Percentiles rank a stretch among this genome's conserved stretches.
Conservation (phyloP, 1,140 invertebrate species). For the Branchinecta lynchi region DNA sequence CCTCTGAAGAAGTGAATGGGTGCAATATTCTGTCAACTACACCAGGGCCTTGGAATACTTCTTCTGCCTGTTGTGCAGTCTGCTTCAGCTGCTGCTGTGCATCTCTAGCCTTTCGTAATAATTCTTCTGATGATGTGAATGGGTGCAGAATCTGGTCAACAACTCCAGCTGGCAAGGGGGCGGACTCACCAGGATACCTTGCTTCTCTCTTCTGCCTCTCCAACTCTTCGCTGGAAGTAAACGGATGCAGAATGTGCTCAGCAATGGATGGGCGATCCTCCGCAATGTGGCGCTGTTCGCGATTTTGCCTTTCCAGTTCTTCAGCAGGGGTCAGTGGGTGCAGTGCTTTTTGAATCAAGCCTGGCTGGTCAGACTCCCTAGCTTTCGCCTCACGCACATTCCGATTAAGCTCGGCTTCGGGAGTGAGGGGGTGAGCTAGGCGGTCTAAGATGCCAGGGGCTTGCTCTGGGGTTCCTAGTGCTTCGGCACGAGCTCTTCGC, state of each 20-base stretch:
- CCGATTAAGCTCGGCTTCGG: not conserved
- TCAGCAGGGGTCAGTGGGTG: not conserved
- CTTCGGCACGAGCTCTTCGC: not conserved
- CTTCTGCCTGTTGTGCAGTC: not conserved
- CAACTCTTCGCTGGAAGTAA: not conserved
- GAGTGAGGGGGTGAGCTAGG: not conserved
- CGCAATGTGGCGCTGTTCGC: not conserved
- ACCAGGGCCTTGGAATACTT: not conserved
- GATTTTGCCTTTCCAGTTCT: not conserved
- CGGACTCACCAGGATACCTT: no score
- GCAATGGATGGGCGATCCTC: not conserved
- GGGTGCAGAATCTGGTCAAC: not conserved
- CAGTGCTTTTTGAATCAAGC: not conserved
- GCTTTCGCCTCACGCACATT: not conserved
- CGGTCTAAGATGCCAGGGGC: not conserved
- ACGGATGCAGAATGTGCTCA: not conserved
- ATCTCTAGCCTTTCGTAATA: not conserved
- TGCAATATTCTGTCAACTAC: constrained; percentile 1
- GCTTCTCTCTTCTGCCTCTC: not conserved
- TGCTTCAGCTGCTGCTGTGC: not conserved
- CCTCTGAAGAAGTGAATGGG: constrained; percentile 1
- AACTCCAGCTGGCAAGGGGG: not conserved
- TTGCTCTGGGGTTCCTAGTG: not conserved
- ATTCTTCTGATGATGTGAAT: not conserved
- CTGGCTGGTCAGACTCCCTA: not conserved